Percentiles rank a stretch among this genome's conserved stretches.
phyloP scores from a whole-genome alignment of 1,140 invertebrate genomes.

The Goniozus legneri region DNA sequence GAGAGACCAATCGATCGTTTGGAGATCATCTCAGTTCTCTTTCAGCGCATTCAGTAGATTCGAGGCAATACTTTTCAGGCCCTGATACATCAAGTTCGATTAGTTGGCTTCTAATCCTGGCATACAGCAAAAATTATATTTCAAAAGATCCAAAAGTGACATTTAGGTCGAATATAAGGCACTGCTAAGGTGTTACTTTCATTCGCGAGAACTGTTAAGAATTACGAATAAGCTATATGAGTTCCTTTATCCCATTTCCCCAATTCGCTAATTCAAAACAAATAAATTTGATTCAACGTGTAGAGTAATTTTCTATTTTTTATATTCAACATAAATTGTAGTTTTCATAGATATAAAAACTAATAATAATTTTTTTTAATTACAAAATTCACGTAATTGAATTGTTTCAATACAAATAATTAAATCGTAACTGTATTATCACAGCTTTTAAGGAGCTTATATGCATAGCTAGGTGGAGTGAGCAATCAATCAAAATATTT shows the following conservation, averaged over 20 bases:
- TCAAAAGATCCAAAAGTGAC: too few relatives aligned
- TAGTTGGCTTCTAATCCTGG: constrained; percentile 41
- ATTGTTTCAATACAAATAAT: not conserved
- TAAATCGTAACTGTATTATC: too few relatives aligned
- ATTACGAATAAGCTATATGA: too few relatives aligned
- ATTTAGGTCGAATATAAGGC: too few relatives aligned
- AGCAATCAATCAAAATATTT: constrained; percentile 22
- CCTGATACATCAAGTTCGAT: constrained; percentile 18
- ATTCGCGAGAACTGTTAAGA: too few relatives aligned
- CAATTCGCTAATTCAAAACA: too few relatives aligned
- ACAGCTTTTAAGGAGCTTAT: too few relatives aligned
- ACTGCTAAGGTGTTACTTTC: too few relatives aligned
- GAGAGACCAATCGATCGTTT: constrained; percentile 26
- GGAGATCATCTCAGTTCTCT: constrained; percentile 27
- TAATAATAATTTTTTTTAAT: not conserved
- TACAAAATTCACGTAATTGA: not conserved
- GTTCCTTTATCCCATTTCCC: too few relatives aligned
- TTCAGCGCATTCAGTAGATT: constrained; percentile 22
- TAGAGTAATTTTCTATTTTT: too few relatives aligned
- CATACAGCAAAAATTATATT: constrained; percentile 46
- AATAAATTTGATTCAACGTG: too few relatives aligned
- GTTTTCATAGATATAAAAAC: not conserved
- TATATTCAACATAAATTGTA: not conserved
- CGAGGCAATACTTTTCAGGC: constrained; percentile 34
- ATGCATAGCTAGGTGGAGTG: too few relatives aligned